Percentiles rank a stretch among this genome's conserved stretches.
phyloP scores from a whole-genome alignment of 2,113 vertebrate genomes.

The Pitta sordida region DNA sequence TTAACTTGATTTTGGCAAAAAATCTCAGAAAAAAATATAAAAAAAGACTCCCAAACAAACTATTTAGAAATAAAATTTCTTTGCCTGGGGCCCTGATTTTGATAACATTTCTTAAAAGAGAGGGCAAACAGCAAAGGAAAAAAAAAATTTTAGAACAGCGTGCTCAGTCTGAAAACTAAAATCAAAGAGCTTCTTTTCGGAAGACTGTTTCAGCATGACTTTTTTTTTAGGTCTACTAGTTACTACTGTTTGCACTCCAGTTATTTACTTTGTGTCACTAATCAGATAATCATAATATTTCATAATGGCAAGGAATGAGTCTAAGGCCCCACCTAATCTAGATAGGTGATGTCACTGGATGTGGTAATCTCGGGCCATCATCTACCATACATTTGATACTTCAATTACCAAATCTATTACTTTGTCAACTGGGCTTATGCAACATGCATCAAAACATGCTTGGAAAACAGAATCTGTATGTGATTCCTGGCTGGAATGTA shows the following conservation, averaged over 20 bases:
- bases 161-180: neutral
- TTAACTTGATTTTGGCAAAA: neutral
- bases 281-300: constrained; percentile 16
- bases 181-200: neutral
- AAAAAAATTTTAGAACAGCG: neutral
- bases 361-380: constrained; percentile 4
- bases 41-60: neutral
- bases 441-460: neutral
- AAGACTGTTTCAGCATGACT: neutral
- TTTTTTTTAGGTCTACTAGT: neutral
- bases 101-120: neutral
- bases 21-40: neutral
- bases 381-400: constrained; percentile 2
- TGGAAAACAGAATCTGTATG: neutral
- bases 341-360: constrained; percentile 44
- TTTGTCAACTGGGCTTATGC: neutral
- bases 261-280: constrained; percentile 1
- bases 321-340: constrained; percentile 21
- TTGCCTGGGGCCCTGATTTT: neutral
- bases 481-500: neutral
- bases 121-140: neutral
- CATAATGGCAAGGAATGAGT: neutral
- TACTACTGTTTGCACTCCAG: neutral
- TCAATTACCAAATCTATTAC: neutral
- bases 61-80: neutral